Evolutionary conservation across 2,113 vertebrate genomes (phyloP), one percentile per base, ranked within the genome.

Genomic region (Puma concolor): DNA sequence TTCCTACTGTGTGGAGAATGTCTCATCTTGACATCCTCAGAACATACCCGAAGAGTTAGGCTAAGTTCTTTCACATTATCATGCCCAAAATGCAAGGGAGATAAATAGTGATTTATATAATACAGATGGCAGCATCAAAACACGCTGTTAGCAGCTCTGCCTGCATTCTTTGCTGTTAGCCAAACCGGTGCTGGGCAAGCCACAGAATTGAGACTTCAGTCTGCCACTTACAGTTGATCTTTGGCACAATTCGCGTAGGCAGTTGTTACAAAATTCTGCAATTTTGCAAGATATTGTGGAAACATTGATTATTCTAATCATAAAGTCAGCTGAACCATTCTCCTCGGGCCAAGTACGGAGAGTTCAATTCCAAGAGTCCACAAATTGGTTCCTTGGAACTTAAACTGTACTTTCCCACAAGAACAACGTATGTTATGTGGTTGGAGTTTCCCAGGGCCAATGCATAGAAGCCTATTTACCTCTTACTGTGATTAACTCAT

Each of bases 261-360:
- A 92, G n/a, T 97, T 97, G 69, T 94, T 97, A 84, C 16, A 94
- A 92, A 96, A 69, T 85, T 90, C 84, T 96, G 72, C 63, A 82
- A 2, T 96, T 97, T 96, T 97, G 14, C 63, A 96, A 83, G 64
- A 94, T 88, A 94, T 14, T 96, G 8, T 97, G 91, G 88, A 98
- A 97, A 97, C 81, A 64, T 41, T 97, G 93, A 86, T 97, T 95
- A 88, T 96, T 97, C 38, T 96, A 88, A 98, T 97, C 54, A 84
- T 92, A n/a, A 94, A 95, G 48, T 97, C 87, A 96, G 85, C 76
- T 69, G 84, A 96, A 88, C 83, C 57, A 81, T 94, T 96, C 90
- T 96, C 25, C 67, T 81, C 27, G 94, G 69, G 87, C 87, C 95
- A 96, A 4, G 66, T 95, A 91, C 52, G 3, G 21, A 93, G 64